Conservation (phyloP, 2,888 invertebrate genomes). For the Apamea sordens region DNA sequence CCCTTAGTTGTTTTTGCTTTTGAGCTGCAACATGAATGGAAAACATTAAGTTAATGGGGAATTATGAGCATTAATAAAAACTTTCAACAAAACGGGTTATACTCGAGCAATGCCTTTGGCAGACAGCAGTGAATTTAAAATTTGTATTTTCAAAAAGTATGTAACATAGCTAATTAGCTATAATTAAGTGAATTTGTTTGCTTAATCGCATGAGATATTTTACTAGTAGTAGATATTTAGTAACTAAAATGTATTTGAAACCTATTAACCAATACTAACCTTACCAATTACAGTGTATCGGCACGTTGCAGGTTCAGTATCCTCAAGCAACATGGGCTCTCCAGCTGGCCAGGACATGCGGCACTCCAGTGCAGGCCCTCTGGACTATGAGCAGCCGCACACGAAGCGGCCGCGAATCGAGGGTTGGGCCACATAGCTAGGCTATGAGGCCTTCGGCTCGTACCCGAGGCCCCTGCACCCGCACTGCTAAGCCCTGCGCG, state of each 20-base stretch:
- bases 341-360: constrained; percentile 91
- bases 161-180: not conserved
- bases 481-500: constrained; percentile 84
- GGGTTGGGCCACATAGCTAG: constrained; percentile 97
- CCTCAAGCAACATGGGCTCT: constrained; percentile 95
- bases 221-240: constrained; percentile 22
- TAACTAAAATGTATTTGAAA: constrained; percentile 43
- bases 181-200: constrained; percentile 3
- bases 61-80: not conserved
- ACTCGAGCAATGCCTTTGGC: too few relatives aligned
- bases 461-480: constrained; percentile 89
- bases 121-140: not conserved
- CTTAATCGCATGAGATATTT: constrained; percentile 33
- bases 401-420: constrained; percentile 97
- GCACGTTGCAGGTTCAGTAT: constrained; percentile 92
- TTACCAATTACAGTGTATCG: constrained; percentile 68
- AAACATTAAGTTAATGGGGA: not conserved
- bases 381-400: constrained; percentile 91
- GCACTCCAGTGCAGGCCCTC: constrained; percentile 82
- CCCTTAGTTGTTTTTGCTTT: not conserved
- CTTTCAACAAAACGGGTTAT: not conserved
- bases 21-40: not conserved
- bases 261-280: constrained; percentile 60
- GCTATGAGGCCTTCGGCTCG: constrained; percentile 88
- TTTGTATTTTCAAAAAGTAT: not conserved